Conservation (phyloP, 1,140 invertebrate genomes). For the Trachelipus rathkii region DNA sequence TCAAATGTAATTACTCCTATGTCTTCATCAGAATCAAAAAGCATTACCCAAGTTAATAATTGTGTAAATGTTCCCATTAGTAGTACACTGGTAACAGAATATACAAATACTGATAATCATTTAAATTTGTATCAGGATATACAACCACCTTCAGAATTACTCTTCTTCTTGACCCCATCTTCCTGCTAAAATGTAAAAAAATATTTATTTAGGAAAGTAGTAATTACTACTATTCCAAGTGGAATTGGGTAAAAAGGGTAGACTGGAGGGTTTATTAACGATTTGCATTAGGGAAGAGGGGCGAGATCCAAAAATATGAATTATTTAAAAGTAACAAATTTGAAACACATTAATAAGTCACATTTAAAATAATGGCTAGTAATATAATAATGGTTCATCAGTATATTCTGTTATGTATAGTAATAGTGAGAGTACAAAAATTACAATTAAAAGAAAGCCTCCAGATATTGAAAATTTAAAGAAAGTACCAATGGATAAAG, state of each 20-base stretch:
- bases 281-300: too few relatives aligned
- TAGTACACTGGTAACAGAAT: background rate
- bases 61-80: background rate
- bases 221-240: too few relatives aligned
- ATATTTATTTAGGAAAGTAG: too few relatives aligned
- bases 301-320: too few relatives aligned
- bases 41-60: background rate
- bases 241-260: too few relatives aligned
- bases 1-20: background rate
- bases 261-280: too few relatives aligned
- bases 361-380: too few relatives aligned
- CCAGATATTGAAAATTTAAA: slow-evolving; percentile 37
- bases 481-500: slow-evolving; percentile 30
- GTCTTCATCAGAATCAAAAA: background rate
- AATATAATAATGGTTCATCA: slow-evolving; percentile 64
- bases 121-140: background rate
- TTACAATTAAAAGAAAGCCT: slow-evolving; percentile 73
- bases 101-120: slow-evolving; percentile 3
- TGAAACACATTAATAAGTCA: too few relatives aligned
- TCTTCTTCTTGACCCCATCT: background rate
- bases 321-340: slow-evolving; percentile 46
- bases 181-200: background rate
- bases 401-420: slow-evolving; percentile 74
- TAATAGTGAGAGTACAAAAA: slow-evolving; percentile 67
- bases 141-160: background rate